phyloP scores from a whole-genome alignment of 2,113 vertebrate species.

The Phalacrocorax carbo region DNA sequence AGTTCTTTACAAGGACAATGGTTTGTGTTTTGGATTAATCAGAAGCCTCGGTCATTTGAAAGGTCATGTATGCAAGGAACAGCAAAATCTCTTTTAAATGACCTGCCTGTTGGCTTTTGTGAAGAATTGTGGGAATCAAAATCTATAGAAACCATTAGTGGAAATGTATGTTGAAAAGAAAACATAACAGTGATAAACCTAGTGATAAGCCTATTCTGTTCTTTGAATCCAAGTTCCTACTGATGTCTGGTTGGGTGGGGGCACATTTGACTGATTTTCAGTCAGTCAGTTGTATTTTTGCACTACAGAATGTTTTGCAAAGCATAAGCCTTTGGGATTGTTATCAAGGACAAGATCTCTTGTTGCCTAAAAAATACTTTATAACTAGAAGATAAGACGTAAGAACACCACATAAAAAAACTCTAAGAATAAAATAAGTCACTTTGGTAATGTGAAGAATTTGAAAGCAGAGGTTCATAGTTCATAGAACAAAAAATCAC shows the following conservation, averaged over 20 bases:
- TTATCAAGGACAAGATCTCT: background rate
- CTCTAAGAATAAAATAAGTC: background rate
- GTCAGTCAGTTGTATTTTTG: background rate
- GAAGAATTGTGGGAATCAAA: background rate
- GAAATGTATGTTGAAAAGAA: background rate
- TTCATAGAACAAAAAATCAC: background rate
- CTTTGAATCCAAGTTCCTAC: background rate
- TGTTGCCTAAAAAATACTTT: background rate
- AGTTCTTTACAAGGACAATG: slow-evolving; percentile 4
- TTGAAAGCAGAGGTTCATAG: background rate
- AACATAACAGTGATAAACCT: background rate
- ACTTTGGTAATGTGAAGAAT: background rate
- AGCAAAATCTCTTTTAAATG: background rate
- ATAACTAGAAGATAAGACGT: background rate
- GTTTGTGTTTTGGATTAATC: background rate
- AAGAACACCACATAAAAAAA: background rate
- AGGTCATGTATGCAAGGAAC: background rate
- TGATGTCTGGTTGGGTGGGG: background rate
- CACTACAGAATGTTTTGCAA: background rate
- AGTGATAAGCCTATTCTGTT: background rate
- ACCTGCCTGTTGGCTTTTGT: background rate
- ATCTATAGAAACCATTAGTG: background rate
- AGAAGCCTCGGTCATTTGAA: background rate
- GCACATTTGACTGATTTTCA: background rate
- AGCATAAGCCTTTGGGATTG: background rate